Percentiles rank a stretch among this genome's conserved stretches.
Evolutionary conservation across 2,888 invertebrate genomes (phyloP).

Genomic region (Tineola bisselliella): DNA sequence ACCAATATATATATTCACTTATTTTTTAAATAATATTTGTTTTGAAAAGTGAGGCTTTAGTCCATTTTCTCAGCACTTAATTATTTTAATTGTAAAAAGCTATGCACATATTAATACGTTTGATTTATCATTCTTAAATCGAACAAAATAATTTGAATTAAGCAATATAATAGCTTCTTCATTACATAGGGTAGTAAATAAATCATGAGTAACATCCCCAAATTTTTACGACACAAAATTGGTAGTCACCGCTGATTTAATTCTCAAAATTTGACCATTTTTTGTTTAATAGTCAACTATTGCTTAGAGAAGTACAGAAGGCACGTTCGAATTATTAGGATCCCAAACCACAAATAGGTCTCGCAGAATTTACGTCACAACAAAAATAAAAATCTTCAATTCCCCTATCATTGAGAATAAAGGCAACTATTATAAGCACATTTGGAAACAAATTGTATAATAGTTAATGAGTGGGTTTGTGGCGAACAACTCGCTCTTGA

Average conservation of each 20-base stretch:
- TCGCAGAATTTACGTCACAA: conserved; percentile 25
- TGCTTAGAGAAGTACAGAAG: conserved; percentile 23
- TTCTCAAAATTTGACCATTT: neutral
- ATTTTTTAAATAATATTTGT: too few relatives aligned
- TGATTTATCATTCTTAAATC: neutral
- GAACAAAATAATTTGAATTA: neutral
- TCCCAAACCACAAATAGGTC: conserved; percentile 28
- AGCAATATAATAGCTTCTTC: neutral
- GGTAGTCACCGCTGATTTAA: neutral
- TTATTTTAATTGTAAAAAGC: too few relatives aligned
- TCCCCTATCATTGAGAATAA: conserved; percentile 43
- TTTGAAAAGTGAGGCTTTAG: too few relatives aligned
- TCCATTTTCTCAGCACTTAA: too few relatives aligned
- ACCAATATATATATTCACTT: too few relatives aligned
- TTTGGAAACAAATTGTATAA: conserved; percentile 45
- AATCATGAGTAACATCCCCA: conserved; percentile 2
- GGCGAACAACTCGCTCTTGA: conserved; percentile 45
- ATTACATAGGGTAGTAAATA: neutral
- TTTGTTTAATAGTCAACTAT: neutral
- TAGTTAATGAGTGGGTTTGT: conserved; percentile 52
- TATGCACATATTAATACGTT: too few relatives aligned
- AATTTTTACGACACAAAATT: conserved; percentile 9
- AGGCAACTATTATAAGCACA: conserved; percentile 56
- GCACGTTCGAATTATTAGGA: conserved; percentile 33
- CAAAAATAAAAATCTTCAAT: conserved; percentile 36